Conservation (phyloP, 2,888 invertebrate species). For the Caenorhabditis afra region DNA sequence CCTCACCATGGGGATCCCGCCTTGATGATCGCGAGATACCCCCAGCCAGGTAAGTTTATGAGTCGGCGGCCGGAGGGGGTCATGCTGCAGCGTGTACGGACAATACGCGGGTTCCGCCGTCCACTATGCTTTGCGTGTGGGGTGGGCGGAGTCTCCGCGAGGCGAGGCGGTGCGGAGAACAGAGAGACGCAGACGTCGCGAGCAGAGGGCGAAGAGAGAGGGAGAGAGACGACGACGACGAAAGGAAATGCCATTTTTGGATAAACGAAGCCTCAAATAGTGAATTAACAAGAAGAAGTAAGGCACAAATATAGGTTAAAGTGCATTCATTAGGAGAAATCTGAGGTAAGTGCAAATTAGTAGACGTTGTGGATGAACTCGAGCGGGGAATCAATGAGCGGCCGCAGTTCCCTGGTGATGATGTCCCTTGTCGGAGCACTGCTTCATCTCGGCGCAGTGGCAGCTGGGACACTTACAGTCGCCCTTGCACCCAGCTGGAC, state of each 20-base stretch:
- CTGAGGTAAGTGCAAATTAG: constrained; percentile 11
- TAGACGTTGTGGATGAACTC: constrained; percentile 6
- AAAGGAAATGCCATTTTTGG: no score
- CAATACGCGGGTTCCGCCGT: background rate
- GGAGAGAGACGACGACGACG: no score
- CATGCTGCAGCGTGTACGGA: constrained; percentile 6
- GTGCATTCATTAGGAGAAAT: no score
- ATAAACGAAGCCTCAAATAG: no score
- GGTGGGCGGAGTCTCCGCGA: constrained; percentile 17
- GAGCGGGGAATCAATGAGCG: constrained; percentile 20
- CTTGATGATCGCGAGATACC: constrained; percentile 86
- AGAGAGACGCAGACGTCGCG: no score
- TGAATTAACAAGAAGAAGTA: no score
- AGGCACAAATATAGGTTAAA: no score
- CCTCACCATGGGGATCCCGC: constrained; percentile 87
- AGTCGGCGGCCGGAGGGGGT: constrained; percentile 82
- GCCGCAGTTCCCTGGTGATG: constrained; percentile 27
- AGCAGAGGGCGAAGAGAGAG: no score
- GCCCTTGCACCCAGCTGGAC: constrained; percentile 45
- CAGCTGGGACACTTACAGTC: constrained; percentile 47
- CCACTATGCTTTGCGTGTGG: constrained; percentile 11
- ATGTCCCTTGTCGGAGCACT: constrained; percentile 33
- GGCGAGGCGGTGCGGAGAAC: background rate
- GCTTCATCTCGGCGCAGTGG: constrained; percentile 37
- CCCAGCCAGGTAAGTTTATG: constrained; percentile 86